phyloP scores from a whole-genome alignment of 2,888 invertebrate species.

The Lasioglossum calceatum region DNA sequence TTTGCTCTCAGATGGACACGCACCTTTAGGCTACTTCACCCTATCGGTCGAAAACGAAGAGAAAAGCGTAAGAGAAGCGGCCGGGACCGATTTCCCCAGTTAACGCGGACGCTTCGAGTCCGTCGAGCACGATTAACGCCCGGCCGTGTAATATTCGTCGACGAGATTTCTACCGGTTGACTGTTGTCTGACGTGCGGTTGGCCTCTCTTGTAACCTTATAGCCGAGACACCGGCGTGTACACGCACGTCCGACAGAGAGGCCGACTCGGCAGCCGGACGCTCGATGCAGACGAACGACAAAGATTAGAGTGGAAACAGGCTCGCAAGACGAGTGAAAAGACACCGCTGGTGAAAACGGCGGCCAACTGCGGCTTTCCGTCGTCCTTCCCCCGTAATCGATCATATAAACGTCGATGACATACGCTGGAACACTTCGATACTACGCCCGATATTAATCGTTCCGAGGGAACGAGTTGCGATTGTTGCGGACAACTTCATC shows the following conservation, averaged over 20 bases:
- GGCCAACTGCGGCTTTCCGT: constrained; percentile 25
- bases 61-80: constrained; percentile 28
- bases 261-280: neutral
- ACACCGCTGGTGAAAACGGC: constrained; percentile 40
- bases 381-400: constrained; percentile 41
- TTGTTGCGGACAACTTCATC: constrained; percentile 21
- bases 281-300: neutral
- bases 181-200: constrained; percentile 69
- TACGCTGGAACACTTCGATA: neutral
- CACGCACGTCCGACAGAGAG: constrained; percentile 30
- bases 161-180: constrained; percentile 74
- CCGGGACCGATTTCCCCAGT: constrained; percentile 53
- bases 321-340: neutral
- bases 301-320: constrained; percentile 19
- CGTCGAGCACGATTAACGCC: constrained; percentile 71
- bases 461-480: neutral
- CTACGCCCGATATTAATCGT: neutral
- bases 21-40: neutral
- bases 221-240: constrained; percentile 52
- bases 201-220: constrained; percentile 71
- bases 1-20: no score
- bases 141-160: constrained; percentile 74
- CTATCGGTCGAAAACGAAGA: neutral
- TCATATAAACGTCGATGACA: constrained; percentile 28
- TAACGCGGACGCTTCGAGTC: constrained; percentile 49